phyloP scores from a whole-genome alignment of 2,888 invertebrate genomes.

The Pinctada fucata region DNA sequence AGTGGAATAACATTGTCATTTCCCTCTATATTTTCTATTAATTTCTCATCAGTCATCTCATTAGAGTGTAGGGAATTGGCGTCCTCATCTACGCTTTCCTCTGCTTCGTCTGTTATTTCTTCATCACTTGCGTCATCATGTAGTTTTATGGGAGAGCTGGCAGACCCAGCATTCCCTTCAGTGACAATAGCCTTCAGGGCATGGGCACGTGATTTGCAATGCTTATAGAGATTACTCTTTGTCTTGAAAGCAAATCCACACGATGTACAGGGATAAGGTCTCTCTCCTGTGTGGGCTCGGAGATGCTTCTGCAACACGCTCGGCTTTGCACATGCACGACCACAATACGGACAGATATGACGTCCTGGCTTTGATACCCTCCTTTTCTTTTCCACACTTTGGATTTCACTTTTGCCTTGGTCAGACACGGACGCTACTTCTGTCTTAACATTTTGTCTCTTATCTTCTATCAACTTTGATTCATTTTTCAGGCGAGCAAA shows the following conservation, averaged over 20 bases:
- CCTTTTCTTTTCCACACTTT: conserved; percentile 22
- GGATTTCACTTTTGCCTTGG: conserved; percentile 4
- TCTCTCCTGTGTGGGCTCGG: conserved; percentile 93
- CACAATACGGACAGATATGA: conserved; percentile 92
- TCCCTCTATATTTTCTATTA: conserved; percentile 13
- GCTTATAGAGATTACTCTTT: conserved; percentile 94
- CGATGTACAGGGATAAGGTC: conserved; percentile 91
- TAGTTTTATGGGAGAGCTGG: not conserved
- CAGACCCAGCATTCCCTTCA: not conserved
- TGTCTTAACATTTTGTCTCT: conserved; percentile 1
- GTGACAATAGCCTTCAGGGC: conserved; percentile 53
- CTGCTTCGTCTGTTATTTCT: conserved; percentile 26
- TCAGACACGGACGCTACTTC: conserved; percentile 5
- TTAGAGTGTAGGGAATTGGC: conserved; percentile 10
- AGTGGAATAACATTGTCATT: not conserved
- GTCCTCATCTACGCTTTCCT: conserved; percentile 41
- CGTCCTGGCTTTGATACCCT: conserved; percentile 79
- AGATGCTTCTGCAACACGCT: conserved; percentile 96
- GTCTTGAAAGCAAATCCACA: conserved; percentile 96
- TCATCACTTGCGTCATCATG: conserved; percentile 21
- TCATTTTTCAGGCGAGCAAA: conserved; percentile 18
- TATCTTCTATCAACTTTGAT: conserved; percentile 3
- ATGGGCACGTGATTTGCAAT: conserved; percentile 81
- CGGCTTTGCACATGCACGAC: conserved; percentile 92
- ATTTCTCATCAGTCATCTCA: conserved; percentile 4